Conservation (phyloP, 2,888 invertebrate species). For the Troides aeacus region DNA sequence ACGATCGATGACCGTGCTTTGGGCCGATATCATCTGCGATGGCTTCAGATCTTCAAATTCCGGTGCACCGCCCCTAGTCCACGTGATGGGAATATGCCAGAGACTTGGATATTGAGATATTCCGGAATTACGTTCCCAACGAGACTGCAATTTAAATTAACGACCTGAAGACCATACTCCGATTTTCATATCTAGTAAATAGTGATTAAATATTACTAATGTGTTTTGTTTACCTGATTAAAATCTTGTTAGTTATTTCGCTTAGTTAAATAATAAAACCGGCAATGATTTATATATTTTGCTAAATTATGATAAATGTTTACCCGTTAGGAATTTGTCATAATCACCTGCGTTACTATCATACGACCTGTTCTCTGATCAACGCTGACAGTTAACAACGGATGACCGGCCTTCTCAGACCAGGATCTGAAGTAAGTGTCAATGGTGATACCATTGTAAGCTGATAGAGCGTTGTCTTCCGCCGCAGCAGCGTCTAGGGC, state of each 20-base stretch:
- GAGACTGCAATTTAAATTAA: conserved; percentile 43
- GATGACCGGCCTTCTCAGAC: conserved; percentile 82
- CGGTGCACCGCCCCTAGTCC: conserved; percentile 59
- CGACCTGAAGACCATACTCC: too few species aligned
- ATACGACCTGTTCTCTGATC: conserved; percentile 61
- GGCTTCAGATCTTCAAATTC: conserved; percentile 68
- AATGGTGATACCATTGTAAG: conserved; percentile 56
- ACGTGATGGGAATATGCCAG: conserved; percentile 71
- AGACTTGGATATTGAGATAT: conserved; percentile 42
- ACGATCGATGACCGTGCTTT: conserved; percentile 45
- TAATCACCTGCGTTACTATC: conserved; percentile 63
- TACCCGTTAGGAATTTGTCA: not conserved
- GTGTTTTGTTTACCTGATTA: too few species aligned
- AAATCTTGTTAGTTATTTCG: too few species aligned
- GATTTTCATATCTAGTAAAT: too few species aligned
- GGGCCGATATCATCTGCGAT: conserved; percentile 48
- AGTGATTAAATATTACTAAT: too few species aligned
- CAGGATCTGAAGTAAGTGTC: conserved; percentile 78
- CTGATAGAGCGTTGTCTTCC: conserved; percentile 49
- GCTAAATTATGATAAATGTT: too few species aligned
- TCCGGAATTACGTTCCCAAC: conserved; percentile 59
- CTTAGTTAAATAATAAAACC: too few species aligned
- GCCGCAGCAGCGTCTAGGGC: conserved; percentile 65
- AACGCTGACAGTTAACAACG: conserved; percentile 74
- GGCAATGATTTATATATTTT: too few species aligned